Evolutionary conservation across 2,797 vertebrate genomes (phyloP).

Genomic region (Myripristis jacobus): DNA sequence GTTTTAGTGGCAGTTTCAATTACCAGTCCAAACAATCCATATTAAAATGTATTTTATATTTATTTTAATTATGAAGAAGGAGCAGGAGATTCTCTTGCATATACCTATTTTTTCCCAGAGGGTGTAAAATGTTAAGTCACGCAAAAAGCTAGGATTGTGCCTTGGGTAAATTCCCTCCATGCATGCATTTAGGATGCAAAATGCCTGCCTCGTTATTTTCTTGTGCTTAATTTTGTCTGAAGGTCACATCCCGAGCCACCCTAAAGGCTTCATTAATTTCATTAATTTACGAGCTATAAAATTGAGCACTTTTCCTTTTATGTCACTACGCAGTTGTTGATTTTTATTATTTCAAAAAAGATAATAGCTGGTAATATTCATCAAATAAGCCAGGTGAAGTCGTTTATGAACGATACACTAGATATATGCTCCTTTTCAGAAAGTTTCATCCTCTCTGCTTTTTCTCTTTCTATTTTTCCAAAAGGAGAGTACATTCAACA

Average conservation of each 20-base stretch:
- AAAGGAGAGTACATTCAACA: no score
- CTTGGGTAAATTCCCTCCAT: neutral
- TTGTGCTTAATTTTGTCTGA: neutral
- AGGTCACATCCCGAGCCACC: neutral
- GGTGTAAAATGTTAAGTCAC: neutral
- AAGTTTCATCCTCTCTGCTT: neutral
- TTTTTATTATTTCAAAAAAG: neutral
- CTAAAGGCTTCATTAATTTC: neutral
- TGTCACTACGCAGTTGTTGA: neutral
- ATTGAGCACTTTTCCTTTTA: neutral
- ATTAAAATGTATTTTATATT: neutral
- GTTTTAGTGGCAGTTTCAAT: no score
- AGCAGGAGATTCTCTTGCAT: neutral
- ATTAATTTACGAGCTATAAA: neutral
- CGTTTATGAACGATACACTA: neutral
- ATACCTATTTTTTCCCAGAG: neutral
- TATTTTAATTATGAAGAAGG: neutral
- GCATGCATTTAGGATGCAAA: constrained; percentile 7
- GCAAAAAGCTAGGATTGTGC: neutral
- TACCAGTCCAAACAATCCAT: no score
- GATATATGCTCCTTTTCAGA: neutral
- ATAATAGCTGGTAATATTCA: neutral
- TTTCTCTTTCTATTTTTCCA: neutral
- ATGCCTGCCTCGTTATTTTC: constrained; percentile 1
- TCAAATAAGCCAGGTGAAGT: neutral